These are phyloP conservation scores for Sphaerophoria rueppellii DNA, from an alignment of 2,888 invertebrate species.

Conservation along the genomic window DNA sequence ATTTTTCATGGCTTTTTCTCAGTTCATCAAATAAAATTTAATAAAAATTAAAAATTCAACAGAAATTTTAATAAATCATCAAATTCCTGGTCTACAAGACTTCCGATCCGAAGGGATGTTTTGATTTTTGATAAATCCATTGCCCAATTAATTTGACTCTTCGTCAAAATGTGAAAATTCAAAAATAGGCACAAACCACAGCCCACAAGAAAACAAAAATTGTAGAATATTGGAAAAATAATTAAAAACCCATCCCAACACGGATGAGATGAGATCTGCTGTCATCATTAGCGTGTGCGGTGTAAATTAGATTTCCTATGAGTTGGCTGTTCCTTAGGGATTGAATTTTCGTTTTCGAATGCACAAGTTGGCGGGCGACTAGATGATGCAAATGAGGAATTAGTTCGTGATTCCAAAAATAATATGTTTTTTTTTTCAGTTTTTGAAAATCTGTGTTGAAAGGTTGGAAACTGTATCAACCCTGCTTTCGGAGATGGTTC, in stretches of 20 bases:
- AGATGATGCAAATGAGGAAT: slow-evolving; percentile 23
- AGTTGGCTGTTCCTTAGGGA: slow-evolving; percentile 34
- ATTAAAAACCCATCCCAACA: slow-evolving; percentile 52
- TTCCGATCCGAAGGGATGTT: neutral
- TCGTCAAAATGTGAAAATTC: slow-evolving; percentile 25
- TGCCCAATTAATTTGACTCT: slow-evolving; percentile 60
- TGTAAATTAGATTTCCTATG: slow-evolving; percentile 64
- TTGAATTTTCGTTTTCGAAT: neutral
- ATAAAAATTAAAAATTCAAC: neutral
- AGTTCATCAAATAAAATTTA: slow-evolving; percentile 17
- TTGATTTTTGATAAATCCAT: slow-evolving; percentile 49
- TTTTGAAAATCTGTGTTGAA: slow-evolving; percentile 15
- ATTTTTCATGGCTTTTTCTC: neutral
- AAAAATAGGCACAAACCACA: slow-evolving; percentile 27
- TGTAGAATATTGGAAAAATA: slow-evolving; percentile 41
- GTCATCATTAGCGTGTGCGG: slow-evolving; percentile 64
- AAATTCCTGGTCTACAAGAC: slow-evolving; percentile 16
- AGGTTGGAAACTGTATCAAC: slow-evolving; percentile 7
- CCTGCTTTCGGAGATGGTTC: neutral
- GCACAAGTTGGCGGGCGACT: neutral
- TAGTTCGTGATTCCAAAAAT: neutral
- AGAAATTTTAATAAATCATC: slow-evolving; percentile 29
- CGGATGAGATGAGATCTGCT: slow-evolving; percentile 51
- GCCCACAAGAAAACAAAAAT: slow-evolving; percentile 5
- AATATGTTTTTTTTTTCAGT: neutral